Evolutionary conservation across 2,113 vertebrate species (phyloP), one percentile per base, ranked within the genome.

Genomic region (Corythornis madagascariensis): DNA sequence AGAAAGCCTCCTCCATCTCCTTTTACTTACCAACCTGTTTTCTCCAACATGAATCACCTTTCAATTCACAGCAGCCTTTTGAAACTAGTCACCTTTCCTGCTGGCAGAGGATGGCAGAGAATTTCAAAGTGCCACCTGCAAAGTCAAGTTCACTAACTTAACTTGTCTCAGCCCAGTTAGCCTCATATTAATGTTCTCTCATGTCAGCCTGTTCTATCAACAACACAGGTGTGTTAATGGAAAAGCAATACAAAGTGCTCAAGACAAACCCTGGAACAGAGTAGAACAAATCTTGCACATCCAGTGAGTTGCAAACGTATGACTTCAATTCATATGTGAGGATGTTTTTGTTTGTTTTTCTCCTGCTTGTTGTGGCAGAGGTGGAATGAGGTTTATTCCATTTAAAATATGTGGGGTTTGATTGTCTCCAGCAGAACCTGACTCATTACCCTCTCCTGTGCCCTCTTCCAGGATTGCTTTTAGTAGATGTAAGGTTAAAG

Each of bases 1-100:
- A 80, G 60, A 89, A 91, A 66, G 17, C 64, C 93, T 96, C 90
- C 95, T 91, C 86, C 86, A 84, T 56, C 78, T 92, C 59, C 40
- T 89, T 47, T 85, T 89, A 86, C 60, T 65, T 86, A 86, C 50
- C 60, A 72, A 33, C 55, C 21, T 63, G 57, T 38, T 95, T 70
- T 83, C 47, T 35, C 11, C 57, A 35, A 18, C 69, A 72, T 92
- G 84, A 93, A 78, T 93, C 67, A 88, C 40, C 57, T 76, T 38
- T 83, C 35, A 70, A 11, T 72, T 90, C 13, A 2, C 24, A 67
- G 42, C 33, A 79, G 47, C 45, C 43, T 89, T 87, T 88, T 0
- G 0, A 72, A 93, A 40, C 31, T 19, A 47, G 59, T 76, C 69
- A 52, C 29, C 48, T 88, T 88, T 78, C 56, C 47, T 3, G 1